Evolutionary conservation across 2,113 vertebrate genomes (phyloP).

Genomic region (Microcebus griseorufus): DNA sequence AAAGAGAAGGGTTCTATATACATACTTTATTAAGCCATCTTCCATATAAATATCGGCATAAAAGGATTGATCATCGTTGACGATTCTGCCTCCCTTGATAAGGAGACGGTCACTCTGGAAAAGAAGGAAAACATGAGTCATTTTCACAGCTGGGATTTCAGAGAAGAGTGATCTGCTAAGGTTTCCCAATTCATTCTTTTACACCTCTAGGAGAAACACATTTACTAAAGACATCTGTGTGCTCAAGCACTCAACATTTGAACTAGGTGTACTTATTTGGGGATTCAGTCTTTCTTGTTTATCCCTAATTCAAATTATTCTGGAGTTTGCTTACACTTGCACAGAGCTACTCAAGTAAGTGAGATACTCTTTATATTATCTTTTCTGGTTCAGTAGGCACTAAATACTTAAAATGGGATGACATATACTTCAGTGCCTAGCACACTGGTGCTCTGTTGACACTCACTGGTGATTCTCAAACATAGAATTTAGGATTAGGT

Average conservation of each 20-base stretch:
- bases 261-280: neutral
- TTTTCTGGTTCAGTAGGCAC: neutral
- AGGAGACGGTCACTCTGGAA: conserved; percentile 96
- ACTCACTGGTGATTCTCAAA: neutral
- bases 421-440: neutral
- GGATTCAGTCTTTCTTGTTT: neutral
- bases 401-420: neutral
- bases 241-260: neutral
- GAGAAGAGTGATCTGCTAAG: neutral
- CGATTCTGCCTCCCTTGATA: conserved; percentile 97
- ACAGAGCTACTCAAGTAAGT: neutral
- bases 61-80: conserved; percentile 98
- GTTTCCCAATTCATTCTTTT: neutral
- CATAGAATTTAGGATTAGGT: neutral
- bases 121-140: conserved; percentile 60
- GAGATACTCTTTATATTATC: neutral
- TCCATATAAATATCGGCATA: conserved; percentile 98
- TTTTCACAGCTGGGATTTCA: neutral
- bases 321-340: neutral
- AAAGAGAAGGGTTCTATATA: conserved; percentile 9
- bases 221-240: neutral
- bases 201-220: neutral
- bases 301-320: neutral
- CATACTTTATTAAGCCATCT: conserved; percentile 98
- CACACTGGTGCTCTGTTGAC: neutral